Evolutionary conservation across 2,797 vertebrate species (phyloP).

Genomic region (Ciconia nigra): DNA sequence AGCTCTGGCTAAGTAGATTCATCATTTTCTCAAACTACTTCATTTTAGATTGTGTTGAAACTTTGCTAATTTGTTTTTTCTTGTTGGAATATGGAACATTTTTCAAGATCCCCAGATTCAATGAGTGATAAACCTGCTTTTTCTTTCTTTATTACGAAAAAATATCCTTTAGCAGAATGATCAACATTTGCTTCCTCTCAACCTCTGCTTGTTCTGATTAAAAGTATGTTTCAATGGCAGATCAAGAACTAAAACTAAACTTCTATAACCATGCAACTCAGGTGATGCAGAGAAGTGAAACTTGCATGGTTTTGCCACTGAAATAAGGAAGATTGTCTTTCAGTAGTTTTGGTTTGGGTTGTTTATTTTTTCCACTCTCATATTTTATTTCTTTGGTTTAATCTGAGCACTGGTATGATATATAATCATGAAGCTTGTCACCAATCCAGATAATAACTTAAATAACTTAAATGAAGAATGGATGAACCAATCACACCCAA

Average conservation of each 20-base stretch:
- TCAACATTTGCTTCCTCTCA: background rate
- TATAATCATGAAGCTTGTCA: background rate
- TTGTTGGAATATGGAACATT: background rate
- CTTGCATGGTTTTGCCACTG: background rate
- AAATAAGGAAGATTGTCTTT: background rate
- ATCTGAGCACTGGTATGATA: background rate
- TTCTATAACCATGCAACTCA: background rate
- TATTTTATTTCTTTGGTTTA: background rate
- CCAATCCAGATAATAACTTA: background rate
- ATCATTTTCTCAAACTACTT: background rate
- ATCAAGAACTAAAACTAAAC: background rate
- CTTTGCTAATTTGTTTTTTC: background rate
- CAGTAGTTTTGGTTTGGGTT: background rate
- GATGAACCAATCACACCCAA: background rate
- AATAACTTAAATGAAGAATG: background rate
- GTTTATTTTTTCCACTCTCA: background rate
- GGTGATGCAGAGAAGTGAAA: background rate
- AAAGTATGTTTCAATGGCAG: background rate
- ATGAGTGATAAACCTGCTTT: background rate
- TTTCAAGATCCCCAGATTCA: background rate
- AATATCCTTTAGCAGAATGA: background rate
- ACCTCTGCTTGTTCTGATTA: background rate
- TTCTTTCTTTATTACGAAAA: background rate
- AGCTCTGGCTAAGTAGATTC: background rate
- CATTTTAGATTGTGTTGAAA: background rate